Evolutionary conservation across 2,888 invertebrate species (phyloP), one percentile per base, ranked within the genome.

Genomic region (Trichopoda pennipes): DNA sequence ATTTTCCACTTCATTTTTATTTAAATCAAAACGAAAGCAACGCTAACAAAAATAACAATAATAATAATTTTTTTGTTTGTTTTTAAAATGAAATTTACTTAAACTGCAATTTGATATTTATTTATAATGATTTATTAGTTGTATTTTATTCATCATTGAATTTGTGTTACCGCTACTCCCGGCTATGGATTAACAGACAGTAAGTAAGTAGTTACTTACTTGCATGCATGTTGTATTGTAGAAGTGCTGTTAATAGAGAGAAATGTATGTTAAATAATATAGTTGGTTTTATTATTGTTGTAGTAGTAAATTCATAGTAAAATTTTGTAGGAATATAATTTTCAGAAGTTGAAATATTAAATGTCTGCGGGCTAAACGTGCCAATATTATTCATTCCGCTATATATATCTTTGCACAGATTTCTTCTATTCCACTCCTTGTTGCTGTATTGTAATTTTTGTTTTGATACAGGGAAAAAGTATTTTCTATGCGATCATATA

Each of bases 321-420:
- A 76, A 72, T 79, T 68, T 58, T 82, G 61, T 76, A 38, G 51
- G 32, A 64, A 35, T 58, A 64, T 82, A 76, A 60, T 79, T 56
- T 68, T 49, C 61, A 76, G 72, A 63, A 68, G 72, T 79, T 49
- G 70, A 69, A 80, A 68, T 80, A 79, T 82, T 70, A 79, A 72
- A 82, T 82, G 63, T 72, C 82, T 82, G 82, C 82, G 79, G 82
- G 82, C 82, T 82, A 82, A 82, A 82, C 82, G 82, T 82, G 82
- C 75, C 70, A 70, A 70, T 72, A 35, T n/a, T n/a, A n/a, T 63
- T 76, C 61, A 32, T 42, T 66, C 19, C 38, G 56, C 49, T 49
- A 35, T 28, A 63, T 49, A 35, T 17, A 17, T 76, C 64, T 70
- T 35, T 69, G 8, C 17, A 19, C 17, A 44, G 49, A 66, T 60